Base-by-base conservation (phyloP, 92 coral and sea anemone genomes). In the Porites divaricata region DNA sequence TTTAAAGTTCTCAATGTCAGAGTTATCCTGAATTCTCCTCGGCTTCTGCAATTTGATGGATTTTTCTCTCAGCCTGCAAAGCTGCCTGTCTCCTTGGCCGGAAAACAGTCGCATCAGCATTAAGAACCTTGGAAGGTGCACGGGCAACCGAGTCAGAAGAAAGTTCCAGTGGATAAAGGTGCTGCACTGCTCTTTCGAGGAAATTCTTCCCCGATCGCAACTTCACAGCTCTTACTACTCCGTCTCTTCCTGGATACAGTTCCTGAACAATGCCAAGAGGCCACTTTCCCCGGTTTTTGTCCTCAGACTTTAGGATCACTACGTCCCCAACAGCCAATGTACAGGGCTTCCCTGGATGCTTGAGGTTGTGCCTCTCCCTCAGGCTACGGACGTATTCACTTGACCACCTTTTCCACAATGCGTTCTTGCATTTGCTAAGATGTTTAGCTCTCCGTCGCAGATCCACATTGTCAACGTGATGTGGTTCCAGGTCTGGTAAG, bases 371-470 rank as follows among this genome's bases (percentile, higher is more conserved):
- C 0, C 82, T 72, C 53, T 84, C 88, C 11, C 83, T 72, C 41
- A 76, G 88, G n/a, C 48, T 72, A 49, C 76, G 49, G 24, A 84
- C 9, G 52, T 84, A 84, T 41, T 84, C 88, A 12, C 48, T 76
- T 2, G 52, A 58, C 88, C 82, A 84, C 8, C 76, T 70, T 17
- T 79, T 23, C 74, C 83, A 64, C 62, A 79, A 15, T 67, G 74
- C 74, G 26, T 79, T 63, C 45, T 84, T 63, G 64, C 82, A 82
- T 25, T 61, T 41, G 9, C 64, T 50, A 13, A 74, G 66, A 58
- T 84, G n/a, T n/a, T n/a, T n/a, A n/a, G n/a, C n/a, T n/a, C n/a
- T n/a, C n/a, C n/a, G n/a, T n/a, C n/a, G n/a, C n/a, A n/a, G n/a
- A n/a, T n/a, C n/a, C n/a, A n/a, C n/a, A n/a, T n/a, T n/a, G n/a